Evolutionary conservation across 37 sponge, comb jelly and placozoan genomes (phyloP).

Genomic region (Eunapius fragilis): DNA sequence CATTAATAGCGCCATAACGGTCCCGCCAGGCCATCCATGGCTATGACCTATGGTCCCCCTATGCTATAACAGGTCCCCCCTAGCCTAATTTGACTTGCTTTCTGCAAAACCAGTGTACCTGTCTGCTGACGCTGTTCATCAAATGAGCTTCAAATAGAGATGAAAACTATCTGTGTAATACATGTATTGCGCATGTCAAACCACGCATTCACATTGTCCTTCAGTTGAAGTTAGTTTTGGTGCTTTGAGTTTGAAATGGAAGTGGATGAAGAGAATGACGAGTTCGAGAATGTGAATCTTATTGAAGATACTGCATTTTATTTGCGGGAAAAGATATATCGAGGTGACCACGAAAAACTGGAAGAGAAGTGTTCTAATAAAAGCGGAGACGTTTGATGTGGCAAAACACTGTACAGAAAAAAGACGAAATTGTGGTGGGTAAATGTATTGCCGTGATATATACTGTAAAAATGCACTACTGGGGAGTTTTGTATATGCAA

Average conservation of each 20-base stretch:
- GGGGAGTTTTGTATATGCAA: not conserved
- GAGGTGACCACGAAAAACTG: not conserved
- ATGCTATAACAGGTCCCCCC: slow-evolving; percentile 1
- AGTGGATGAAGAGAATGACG: not conserved
- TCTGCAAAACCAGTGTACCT: not conserved
- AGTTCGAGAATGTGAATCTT: not conserved
- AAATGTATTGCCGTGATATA: not conserved
- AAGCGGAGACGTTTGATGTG: slow-evolving; percentile 4
- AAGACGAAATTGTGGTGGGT: slow-evolving; percentile 1
- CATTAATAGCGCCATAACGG: not conserved
- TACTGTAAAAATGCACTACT: not conserved
- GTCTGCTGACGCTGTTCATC: not conserved
- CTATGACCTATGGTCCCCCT: slow-evolving; percentile 8
- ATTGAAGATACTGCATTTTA: slow-evolving; percentile 2
- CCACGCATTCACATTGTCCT: not conserved
- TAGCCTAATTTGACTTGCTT: not conserved
- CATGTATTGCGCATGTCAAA: not conserved
- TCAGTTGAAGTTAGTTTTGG: not conserved
- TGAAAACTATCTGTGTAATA: not conserved
- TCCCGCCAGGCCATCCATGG: not conserved
- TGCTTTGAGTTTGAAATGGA: not conserved
- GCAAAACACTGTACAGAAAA: slow-evolving; percentile 2
- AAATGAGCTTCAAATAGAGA: not conserved
- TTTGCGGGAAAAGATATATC: not conserved
- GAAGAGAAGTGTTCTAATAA: not conserved